phyloP scores from a whole-genome alignment of 2,888 invertebrate species.

The Quadroppia sp. region DNA sequence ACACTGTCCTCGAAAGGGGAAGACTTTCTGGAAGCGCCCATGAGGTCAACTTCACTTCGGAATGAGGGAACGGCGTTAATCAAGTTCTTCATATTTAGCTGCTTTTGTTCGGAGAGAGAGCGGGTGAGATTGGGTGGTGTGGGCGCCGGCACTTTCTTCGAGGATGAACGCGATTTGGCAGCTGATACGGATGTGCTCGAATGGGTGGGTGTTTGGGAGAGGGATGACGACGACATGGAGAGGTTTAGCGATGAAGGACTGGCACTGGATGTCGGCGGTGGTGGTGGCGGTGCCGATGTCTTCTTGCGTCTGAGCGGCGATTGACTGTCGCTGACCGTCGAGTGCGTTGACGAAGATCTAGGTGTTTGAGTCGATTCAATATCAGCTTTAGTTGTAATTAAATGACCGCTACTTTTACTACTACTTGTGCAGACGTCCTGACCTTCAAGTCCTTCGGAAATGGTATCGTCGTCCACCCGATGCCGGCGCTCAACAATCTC shows the following conservation, averaged over 20 bases:
- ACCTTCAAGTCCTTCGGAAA: conserved; percentile 38
- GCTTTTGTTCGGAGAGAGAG: conserved; percentile 44
- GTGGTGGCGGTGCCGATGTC: conserved; percentile 42
- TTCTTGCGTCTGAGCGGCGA: conserved; percentile 42
- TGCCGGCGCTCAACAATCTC: not conserved
- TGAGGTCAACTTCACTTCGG: conserved; percentile 41
- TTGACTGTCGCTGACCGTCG: conserved; percentile 27
- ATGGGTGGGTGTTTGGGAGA: conserved; percentile 39
- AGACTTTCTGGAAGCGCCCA: conserved; percentile 18
- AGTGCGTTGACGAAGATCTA: conserved; percentile 38
- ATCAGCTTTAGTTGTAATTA: conserved; percentile 39
- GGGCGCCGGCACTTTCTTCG: conserved; percentile 42
- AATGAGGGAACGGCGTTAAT: conserved; percentile 43
- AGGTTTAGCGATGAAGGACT: conserved; percentile 32
- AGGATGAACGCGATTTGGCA: not conserved
- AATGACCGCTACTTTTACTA: conserved; percentile 38
- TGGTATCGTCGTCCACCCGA: conserved; percentile 35
- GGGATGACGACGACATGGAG: conserved; percentile 30
- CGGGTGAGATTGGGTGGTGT: conserved; percentile 43
- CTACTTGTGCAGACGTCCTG: conserved; percentile 40
- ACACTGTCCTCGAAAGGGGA: conserved; percentile 23
- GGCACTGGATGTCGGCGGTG: conserved; percentile 39
- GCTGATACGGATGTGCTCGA: conserved; percentile 25
- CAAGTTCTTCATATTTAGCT: conserved; percentile 42
- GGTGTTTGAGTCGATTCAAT: conserved; percentile 36